These are phyloP conservation scores for Tychaedon coryphoeus DNA, from an alignment of 2,113 vertebrate genomes.

Conservation along the genomic window DNA sequence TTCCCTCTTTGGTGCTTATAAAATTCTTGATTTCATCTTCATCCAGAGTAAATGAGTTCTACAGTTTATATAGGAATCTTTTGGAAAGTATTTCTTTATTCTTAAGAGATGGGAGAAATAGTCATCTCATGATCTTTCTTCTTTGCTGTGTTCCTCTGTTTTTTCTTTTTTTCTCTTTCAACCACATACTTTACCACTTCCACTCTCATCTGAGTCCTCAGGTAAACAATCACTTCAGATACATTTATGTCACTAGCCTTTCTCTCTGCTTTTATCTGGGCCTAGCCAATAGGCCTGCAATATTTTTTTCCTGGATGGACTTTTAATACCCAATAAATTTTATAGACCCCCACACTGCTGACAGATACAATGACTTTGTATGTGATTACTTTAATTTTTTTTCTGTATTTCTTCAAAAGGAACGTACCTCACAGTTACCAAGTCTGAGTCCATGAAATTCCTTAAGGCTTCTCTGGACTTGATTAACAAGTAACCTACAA, in stretches of 20 bases:
- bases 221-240: neutral
- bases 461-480: neutral
- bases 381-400: neutral
- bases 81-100: neutral
- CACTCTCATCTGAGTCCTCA: neutral
- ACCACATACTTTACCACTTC: neutral
- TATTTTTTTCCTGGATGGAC: neutral
- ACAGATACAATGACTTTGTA: neutral
- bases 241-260: neutral
- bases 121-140: neutral
- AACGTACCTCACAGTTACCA: neutral
- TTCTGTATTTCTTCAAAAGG: neutral
- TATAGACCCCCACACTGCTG: neutral
- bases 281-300: neutral
- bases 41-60: neutral
- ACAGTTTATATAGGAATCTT: neutral
- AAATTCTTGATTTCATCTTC: constrained; percentile 11
- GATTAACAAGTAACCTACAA: constrained; percentile 28
- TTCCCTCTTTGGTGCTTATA: neutral
- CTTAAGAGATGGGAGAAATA: neutral
- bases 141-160: neutral
- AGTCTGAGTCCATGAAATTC: neutral
- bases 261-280: neutral
- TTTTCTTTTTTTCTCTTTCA: neutral
- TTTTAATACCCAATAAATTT: neutral